phyloP scores from a whole-genome alignment of 2,888 invertebrate species.

The Machimus atricapillus region DNA sequence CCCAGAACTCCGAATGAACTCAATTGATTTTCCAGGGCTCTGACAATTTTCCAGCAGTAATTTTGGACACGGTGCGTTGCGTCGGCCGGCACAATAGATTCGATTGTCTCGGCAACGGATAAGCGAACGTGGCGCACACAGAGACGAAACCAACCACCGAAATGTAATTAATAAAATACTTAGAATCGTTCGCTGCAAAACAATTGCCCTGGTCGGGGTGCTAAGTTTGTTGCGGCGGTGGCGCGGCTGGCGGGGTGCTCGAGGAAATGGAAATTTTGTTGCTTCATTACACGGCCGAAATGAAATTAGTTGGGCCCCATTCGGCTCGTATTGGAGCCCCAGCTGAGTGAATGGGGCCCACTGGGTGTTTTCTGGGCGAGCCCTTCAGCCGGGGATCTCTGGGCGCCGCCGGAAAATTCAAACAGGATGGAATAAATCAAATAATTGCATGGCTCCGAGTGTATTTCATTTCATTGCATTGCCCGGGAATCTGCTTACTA shows the following conservation, averaged over 20 bases:
- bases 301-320: not conserved
- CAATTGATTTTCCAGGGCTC: slow-evolving; percentile 2
- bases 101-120: not conserved
- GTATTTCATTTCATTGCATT: not conserved
- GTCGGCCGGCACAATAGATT: not conserved
- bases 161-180: slow-evolving; percentile 28
- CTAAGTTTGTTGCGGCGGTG: not conserved
- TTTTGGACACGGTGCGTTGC: not conserved
- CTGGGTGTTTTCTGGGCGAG: not conserved
- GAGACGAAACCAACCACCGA: not conserved
- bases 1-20: not conserved
- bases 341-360: too few species aligned
- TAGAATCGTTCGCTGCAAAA: not conserved
- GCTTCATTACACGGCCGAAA: slow-evolving; percentile 13
- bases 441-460: not conserved
- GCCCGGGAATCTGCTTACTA: not conserved
- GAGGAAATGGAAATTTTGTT: slow-evolving; percentile 19
- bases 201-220: not conserved
- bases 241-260: not conserved
- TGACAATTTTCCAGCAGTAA: slow-evolving; percentile 1
- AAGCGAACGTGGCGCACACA: not conserved
- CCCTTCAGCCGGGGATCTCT: not conserved
- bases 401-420: not conserved
- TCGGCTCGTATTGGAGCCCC: not conserved
- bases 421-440: slow-evolving; percentile 11